A percentile compares a stretch with the other conserved stretches of the same genome.
Conservation (phyloP, 2,797 vertebrate species). For the Cyprinodon diabolis region DNA sequence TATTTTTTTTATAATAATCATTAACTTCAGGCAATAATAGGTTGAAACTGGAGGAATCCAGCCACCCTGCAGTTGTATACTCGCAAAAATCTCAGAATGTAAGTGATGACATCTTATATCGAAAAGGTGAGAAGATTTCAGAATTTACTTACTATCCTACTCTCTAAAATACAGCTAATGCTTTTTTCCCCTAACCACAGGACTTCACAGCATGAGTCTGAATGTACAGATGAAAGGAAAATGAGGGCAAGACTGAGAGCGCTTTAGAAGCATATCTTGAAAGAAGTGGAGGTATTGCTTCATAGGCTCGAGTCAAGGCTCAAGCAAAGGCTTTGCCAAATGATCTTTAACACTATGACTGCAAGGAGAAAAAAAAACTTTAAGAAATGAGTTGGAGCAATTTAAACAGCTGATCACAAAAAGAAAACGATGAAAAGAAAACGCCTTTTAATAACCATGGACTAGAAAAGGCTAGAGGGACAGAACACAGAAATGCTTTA, state of each 20-base stretch:
- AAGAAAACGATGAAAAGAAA: not conserved
- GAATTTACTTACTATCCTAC: not conserved
- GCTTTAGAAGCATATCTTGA: not conserved
- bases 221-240: slow-evolving; percentile 7
- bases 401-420: not conserved
- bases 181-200: not conserved
- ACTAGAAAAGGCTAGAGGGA: not conserved
- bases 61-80: not conserved
- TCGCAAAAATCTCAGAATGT: not conserved
- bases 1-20: not conserved
- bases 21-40: not conserved
- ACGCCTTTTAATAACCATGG: not conserved
- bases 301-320: not conserved
- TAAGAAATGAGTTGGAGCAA: not conserved
- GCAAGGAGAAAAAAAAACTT: not conserved
- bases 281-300: not conserved
- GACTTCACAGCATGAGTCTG: not conserved
- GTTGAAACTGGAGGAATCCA: not conserved
- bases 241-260: not conserved
- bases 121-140: not conserved
- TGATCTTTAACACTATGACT: not conserved
- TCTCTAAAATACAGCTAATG: slow-evolving; percentile 7
- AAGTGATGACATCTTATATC: not conserved
- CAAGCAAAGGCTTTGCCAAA: not conserved
- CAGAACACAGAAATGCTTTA: not conserved